Evolutionary conservation across 2,113 vertebrate genomes (phyloP).

Genomic region (Oreotrochilus melanogaster): DNA sequence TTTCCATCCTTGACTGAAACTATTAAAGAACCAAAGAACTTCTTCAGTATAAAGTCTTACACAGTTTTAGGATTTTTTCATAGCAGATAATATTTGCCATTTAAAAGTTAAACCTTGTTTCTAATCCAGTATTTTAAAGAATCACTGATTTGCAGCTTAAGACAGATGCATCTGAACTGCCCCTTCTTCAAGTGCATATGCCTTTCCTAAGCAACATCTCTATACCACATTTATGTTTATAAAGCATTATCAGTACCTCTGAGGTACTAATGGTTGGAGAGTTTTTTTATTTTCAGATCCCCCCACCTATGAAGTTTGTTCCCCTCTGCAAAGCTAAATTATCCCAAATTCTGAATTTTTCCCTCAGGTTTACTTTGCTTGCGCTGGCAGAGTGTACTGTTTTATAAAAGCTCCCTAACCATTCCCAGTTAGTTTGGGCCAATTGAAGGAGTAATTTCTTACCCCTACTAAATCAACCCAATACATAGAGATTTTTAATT

Average conservation of each 20-base stretch:
- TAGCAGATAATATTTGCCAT: background rate
- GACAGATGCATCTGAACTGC: background rate
- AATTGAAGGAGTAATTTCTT: background rate
- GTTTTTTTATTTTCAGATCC: background rate
- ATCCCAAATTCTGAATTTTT: background rate
- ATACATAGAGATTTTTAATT: background rate
- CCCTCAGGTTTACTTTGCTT: background rate
- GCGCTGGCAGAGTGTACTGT: background rate
- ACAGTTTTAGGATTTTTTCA: background rate
- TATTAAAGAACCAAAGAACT: background rate
- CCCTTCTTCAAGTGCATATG: background rate
- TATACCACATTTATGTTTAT: background rate
- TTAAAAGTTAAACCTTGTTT: background rate
- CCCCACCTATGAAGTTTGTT: background rate
- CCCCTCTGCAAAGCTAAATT: background rate
- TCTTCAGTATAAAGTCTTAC: background rate
- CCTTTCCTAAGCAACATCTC: background rate
- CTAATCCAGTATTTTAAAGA: background rate
- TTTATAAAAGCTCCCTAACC: background rate
- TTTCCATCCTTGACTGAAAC: background rate
- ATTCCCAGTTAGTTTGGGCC: background rate
- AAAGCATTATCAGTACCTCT: background rate
- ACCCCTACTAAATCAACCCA: background rate
- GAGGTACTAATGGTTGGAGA: background rate
- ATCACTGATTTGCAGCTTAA: background rate